phyloP scores from a whole-genome alignment of 2,797 vertebrate genomes.

The Melanotaenia maccullochi region DNA sequence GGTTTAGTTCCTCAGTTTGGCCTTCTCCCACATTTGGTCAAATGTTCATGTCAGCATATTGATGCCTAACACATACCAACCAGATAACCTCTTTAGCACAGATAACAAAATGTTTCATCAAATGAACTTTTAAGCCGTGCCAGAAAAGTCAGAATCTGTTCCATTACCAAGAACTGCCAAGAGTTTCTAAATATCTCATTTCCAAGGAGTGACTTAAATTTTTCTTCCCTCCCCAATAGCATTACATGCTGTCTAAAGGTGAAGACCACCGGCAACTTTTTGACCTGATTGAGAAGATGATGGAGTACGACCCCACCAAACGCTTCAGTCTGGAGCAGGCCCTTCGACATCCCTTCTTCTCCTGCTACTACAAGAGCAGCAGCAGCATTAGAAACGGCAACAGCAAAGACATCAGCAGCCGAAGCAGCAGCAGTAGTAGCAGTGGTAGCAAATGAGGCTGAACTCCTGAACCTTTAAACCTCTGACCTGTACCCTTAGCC shows the following conservation, averaged over 20 bases:
- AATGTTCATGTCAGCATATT: too few relatives aligned
- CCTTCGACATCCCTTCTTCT: slow-evolving; percentile 87
- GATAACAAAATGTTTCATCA: background rate
- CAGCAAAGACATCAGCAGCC: slow-evolving; percentile 42
- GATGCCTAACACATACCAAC: background rate
- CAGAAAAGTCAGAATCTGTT: background rate
- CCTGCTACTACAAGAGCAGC: slow-evolving; percentile 61
- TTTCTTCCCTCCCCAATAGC: slow-evolving; percentile 62
- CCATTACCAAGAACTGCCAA: background rate
- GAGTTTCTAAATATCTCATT: too few relatives aligned
- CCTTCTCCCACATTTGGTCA: background rate
- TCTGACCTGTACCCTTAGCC: slow-evolving; percentile 16
- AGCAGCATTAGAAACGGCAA: slow-evolving; percentile 43
- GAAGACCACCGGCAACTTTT: slow-evolving; percentile 86
- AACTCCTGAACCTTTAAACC: slow-evolving; percentile 1
- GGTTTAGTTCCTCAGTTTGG: background rate
- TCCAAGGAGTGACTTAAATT: background rate
- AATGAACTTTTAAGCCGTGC: background rate
- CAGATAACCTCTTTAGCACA: background rate
- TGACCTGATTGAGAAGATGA: slow-evolving; percentile 89
- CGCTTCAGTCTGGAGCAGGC: slow-evolving; percentile 87
- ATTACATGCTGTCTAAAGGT: slow-evolving; percentile 85
- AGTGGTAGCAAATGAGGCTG: slow-evolving; percentile 38
- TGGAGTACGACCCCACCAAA: slow-evolving; percentile 88
- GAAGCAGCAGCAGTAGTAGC: slow-evolving; percentile 45